phyloP scores from a whole-genome alignment of 2,797 vertebrate species.

The Chelonia mydas region DNA sequence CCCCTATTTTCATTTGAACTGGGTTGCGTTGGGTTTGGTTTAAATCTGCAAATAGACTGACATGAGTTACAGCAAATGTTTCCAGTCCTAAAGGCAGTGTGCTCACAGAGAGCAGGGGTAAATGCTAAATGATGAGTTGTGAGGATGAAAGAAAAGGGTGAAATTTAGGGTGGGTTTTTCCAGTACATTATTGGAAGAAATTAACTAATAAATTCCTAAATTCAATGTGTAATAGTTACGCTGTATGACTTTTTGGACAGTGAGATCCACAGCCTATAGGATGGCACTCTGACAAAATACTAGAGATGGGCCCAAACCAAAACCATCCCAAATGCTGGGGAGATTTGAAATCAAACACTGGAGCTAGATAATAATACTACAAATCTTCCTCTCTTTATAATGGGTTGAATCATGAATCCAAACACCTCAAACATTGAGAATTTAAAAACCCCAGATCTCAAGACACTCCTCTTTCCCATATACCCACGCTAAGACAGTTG shows the following conservation, averaged over 20 bases:
- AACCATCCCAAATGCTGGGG: not conserved
- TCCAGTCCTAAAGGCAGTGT: fast-evolving
- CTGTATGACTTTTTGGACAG: not conserved
- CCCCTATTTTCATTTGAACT: not conserved
- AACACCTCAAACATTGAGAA: not conserved
- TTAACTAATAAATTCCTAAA: not conserved
- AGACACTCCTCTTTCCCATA: not conserved
- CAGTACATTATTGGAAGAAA: not conserved
- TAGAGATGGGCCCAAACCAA: not conserved
- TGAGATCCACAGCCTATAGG: not conserved
- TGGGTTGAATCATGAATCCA: fast-evolving
- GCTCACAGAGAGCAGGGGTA: not conserved
- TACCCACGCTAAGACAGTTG: not conserved
- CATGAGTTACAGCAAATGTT: not conserved
- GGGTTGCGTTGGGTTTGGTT: not conserved
- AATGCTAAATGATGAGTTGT: not conserved
- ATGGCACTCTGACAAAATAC: fast-evolving
- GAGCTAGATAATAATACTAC: not conserved
- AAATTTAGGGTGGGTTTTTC: not conserved
- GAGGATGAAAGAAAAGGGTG: not conserved
- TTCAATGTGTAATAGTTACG: not conserved
- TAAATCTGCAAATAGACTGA: not conserved
- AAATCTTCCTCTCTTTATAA: not conserved
- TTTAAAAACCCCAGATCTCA: not conserved
- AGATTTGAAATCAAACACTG: fast-evolving